Evolutionary conservation across 2,797 vertebrate species (phyloP).

Genomic region (Scyliorhinus canicula): DNA sequence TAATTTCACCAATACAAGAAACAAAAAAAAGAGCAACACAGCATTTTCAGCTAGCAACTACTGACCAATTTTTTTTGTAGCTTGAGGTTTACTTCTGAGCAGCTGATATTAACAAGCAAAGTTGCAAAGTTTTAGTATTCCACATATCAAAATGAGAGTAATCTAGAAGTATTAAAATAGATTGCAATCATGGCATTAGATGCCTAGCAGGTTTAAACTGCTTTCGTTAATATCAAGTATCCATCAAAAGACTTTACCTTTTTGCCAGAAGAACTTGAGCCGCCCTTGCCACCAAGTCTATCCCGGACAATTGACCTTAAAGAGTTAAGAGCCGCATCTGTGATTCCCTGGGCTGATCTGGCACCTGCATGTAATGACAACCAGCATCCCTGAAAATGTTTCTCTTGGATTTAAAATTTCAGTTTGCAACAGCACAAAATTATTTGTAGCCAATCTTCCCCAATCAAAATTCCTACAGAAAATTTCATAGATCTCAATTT

Average conservation of each 20-base stretch:
- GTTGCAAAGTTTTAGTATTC: not conserved
- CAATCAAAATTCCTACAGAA: not conserved
- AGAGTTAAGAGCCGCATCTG: conserved; percentile 73
- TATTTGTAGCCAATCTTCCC: not conserved
- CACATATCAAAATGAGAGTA: not conserved
- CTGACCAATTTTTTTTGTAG: not conserved
- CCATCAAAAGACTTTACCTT: conserved; percentile 54
- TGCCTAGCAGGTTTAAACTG: not conserved
- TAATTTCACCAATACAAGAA: not conserved
- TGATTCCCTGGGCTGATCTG: conserved; percentile 80
- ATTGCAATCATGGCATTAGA: not conserved
- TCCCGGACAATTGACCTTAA: conserved; percentile 78
- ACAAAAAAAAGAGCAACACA: not conserved
- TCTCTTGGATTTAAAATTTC: not conserved
- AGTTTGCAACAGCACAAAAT: not conserved
- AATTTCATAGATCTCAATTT: not conserved
- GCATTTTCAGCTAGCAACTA: not conserved
- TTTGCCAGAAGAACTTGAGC: conserved; percentile 70
- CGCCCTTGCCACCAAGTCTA: conserved; percentile 69
- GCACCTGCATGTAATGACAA: conserved; percentile 62
- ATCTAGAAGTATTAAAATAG: too few species aligned
- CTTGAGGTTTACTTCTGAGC: not conserved
- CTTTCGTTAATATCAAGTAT: too few species aligned
- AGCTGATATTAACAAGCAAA: not conserved
- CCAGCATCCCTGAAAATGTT: not conserved